A percentile compares a stretch with the other conserved stretches of the same genome.
phyloP scores from a whole-genome alignment of 92 coral and sea anemone species.

The Isaurus tuberculatus region DNA sequence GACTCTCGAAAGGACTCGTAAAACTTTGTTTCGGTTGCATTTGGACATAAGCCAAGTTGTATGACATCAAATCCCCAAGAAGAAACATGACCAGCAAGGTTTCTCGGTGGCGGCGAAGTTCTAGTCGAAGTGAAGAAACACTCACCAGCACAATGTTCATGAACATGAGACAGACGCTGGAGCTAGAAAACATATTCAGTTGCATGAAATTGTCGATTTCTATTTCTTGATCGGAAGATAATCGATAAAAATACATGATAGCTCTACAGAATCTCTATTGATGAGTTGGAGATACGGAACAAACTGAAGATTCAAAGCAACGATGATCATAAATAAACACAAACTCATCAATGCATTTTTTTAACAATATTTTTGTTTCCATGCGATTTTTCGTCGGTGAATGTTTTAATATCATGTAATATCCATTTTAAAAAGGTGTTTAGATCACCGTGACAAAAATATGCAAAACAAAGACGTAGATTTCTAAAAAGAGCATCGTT shows the following conservation, averaged over 20 bases:
- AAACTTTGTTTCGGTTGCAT: constrained; percentile 1
- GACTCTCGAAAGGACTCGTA: background rate
- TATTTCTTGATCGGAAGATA: background rate
- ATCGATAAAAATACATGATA: background rate
- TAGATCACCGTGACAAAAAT: no score
- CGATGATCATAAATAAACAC: background rate
- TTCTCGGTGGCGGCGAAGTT: constrained; percentile 31
- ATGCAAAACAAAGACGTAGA: no score
- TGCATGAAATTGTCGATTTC: constrained; percentile 9
- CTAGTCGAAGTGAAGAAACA: constrained; percentile 28
- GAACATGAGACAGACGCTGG: constrained; percentile 13
- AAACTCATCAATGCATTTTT: background rate
- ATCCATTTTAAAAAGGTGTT: constrained; percentile 2
- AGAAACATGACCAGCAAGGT: constrained; percentile 25
- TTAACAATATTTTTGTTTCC: constrained; percentile 4
- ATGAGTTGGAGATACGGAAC: background rate
- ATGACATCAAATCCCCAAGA: constrained; percentile 13
- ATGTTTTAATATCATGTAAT: no score
- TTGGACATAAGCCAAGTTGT: constrained; percentile 8
- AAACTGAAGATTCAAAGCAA: background rate
- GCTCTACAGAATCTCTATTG: no score
- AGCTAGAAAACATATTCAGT: constrained; percentile 15
- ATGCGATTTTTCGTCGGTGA: background rate
- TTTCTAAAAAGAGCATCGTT: no score
- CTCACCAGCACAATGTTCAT: constrained; percentile 23